phyloP scores from a whole-genome alignment of 2,113 vertebrate genomes.

The Neoarius graeffei region DNA sequence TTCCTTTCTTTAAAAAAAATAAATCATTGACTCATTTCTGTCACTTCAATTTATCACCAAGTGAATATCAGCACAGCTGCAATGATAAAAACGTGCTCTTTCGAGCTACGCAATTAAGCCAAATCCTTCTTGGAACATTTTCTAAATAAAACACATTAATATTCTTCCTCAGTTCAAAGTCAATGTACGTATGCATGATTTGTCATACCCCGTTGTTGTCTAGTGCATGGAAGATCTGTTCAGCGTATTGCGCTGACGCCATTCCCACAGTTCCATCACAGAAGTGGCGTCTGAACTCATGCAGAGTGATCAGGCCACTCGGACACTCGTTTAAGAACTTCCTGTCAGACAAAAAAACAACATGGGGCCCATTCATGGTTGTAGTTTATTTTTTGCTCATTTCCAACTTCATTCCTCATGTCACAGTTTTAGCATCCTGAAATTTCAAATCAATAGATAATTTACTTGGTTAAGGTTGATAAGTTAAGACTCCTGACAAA shows the following conservation, averaged over 20 bases:
- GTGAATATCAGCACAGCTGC: not conserved
- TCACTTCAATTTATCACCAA: not conserved
- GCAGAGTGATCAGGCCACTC: constrained; percentile 68
- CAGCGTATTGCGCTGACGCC: constrained; percentile 62
- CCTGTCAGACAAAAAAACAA: constrained; percentile 50
- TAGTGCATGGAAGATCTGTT: constrained; percentile 69
- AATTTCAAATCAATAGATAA: not conserved
- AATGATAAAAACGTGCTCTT: not conserved
- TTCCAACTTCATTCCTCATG: not conserved
- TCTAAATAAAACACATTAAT: not conserved
- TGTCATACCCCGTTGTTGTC: constrained; percentile 67
- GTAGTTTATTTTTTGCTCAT: not conserved
- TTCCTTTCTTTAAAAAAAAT: not conserved
- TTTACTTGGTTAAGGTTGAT: not conserved
- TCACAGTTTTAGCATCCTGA: too few relatives aligned
- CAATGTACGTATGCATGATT: not conserved
- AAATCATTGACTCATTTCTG: not conserved
- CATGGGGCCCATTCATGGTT: not conserved
- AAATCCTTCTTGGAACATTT: not conserved
- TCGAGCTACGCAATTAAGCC: too few relatives aligned
- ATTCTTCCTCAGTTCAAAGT: not conserved
- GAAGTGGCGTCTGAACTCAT: constrained; percentile 73
- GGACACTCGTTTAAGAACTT: constrained; percentile 71
- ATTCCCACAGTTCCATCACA: constrained; percentile 66
- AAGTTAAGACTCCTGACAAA: not conserved